Evolutionary conservation across 2,888 invertebrate species (phyloP).

Genomic region (Athripsodes cinereus): DNA sequence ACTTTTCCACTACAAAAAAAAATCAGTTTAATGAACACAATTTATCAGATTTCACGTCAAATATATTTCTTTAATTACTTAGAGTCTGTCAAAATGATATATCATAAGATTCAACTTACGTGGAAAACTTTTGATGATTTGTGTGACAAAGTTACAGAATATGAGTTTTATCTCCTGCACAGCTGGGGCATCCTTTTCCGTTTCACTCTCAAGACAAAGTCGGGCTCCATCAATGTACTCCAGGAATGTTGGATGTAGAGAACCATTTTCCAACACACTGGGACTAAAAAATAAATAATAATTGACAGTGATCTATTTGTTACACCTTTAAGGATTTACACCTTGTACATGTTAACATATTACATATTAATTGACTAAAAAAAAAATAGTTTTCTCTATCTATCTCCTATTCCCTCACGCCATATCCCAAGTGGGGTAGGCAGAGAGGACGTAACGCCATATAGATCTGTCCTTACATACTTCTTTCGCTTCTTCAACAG

Average conservation of each 20-base stretch:
- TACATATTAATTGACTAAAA: neutral
- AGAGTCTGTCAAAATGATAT: neutral
- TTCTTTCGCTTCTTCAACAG: no score
- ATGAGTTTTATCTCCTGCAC: constrained; percentile 87
- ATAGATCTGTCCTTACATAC: no score
- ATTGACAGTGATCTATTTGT: no score
- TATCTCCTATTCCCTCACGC: no score
- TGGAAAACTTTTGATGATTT: constrained; percentile 90
- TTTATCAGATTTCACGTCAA: neutral
- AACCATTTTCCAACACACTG: constrained; percentile 79
- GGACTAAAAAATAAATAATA: constrained; percentile 47
- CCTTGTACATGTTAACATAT: no score
- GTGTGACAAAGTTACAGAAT: constrained; percentile 89
- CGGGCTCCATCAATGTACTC: constrained; percentile 95
- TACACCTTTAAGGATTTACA: no score
- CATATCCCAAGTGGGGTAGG: no score
- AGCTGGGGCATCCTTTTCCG: constrained; percentile 85
- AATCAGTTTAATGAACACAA: neutral
- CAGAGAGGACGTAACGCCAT: no score
- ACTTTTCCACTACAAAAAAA: constrained; percentile 69
- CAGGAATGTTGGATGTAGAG: constrained; percentile 78
- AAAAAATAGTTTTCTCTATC: no score
- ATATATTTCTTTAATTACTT: no score
- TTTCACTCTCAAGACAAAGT: constrained; percentile 85
- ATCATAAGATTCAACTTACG: constrained; percentile 58